phyloP scores from a whole-genome alignment of 2,888 invertebrate species.

The Unio pictorum region DNA sequence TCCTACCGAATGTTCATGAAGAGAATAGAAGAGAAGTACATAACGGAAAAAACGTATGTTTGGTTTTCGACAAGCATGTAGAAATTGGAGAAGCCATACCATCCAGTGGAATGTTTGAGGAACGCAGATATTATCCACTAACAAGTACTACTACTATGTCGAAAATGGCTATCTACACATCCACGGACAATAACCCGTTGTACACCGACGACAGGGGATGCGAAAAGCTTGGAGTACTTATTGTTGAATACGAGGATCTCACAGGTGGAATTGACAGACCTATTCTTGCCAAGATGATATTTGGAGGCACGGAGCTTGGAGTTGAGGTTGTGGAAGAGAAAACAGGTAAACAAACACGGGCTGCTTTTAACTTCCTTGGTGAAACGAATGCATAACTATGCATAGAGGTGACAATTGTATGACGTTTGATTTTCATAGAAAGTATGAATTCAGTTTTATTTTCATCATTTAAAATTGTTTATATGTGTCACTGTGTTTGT shows the following conservation, averaged over 20 bases:
- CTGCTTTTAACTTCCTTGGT: slow-evolving; percentile 21
- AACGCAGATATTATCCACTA: slow-evolving; percentile 29
- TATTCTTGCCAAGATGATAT: slow-evolving; percentile 30
- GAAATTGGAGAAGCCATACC: slow-evolving; percentile 20
- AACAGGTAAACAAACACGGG: slow-evolving; percentile 19
- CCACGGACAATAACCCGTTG: slow-evolving; percentile 16
- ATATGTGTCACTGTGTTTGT: too few relatives aligned
- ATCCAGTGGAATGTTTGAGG: slow-evolving; percentile 21
- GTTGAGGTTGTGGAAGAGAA: slow-evolving; percentile 22
- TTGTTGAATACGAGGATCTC: slow-evolving; percentile 21
- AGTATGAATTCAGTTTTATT: too few relatives aligned
- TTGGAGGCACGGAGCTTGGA: slow-evolving; percentile 36
- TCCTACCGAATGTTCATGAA: neutral
- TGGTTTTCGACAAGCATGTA: slow-evolving; percentile 28
- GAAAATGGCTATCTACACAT: slow-evolving; percentile 26
- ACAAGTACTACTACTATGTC: slow-evolving; percentile 15
- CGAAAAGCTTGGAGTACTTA: slow-evolving; percentile 30
- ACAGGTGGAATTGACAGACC: slow-evolving; percentile 21
- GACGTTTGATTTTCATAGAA: too few relatives aligned
- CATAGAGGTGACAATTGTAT: too few relatives aligned
- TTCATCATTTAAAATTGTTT: too few relatives aligned
- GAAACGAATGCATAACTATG: too few relatives aligned
- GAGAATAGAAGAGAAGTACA: neutral
- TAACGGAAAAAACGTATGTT: too few relatives aligned
- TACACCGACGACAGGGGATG: slow-evolving; percentile 23